phyloP scores from a whole-genome alignment of 2,797 vertebrate species.

The Eulemur coronatus region DNA sequence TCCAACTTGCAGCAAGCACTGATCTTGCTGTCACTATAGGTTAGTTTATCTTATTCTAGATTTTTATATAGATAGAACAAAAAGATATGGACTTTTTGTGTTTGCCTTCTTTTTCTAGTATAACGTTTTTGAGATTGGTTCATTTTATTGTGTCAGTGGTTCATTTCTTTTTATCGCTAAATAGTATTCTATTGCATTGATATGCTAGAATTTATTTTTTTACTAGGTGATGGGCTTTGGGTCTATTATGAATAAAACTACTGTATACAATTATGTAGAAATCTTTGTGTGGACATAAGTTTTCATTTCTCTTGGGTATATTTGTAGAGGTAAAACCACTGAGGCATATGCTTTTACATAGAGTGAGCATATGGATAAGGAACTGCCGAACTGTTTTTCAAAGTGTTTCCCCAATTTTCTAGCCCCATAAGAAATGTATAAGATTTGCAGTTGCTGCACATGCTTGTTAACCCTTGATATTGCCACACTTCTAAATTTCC shows the following conservation, averaged over 20 bases:
- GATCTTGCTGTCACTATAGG: not conserved
- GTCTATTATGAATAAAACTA: not conserved
- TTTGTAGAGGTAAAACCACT: not conserved
- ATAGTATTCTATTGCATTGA: not conserved
- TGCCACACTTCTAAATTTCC: conserved; percentile 33
- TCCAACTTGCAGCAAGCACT: not conserved
- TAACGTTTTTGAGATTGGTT: not conserved
- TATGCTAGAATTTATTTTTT: not conserved
- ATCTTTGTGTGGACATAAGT: not conserved
- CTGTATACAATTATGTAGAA: not conserved
- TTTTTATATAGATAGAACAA: not conserved
- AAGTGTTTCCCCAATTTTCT: not conserved
- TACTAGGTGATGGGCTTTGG: not conserved
- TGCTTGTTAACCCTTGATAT: not conserved
- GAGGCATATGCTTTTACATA: not conserved
- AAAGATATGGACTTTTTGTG: not conserved
- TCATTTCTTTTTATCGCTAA: not conserved
- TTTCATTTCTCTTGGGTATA: not conserved
- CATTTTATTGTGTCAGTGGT: not conserved
- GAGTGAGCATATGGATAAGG: not conserved
- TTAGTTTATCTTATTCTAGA: not conserved
- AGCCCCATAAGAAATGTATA: not conserved
- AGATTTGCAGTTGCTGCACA: not conserved
- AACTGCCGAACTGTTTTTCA: not conserved
- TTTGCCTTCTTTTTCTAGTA: not conserved